Conservation (phyloP, 2,797 vertebrate species). For the Urocyon cinereoargenteus region DNA sequence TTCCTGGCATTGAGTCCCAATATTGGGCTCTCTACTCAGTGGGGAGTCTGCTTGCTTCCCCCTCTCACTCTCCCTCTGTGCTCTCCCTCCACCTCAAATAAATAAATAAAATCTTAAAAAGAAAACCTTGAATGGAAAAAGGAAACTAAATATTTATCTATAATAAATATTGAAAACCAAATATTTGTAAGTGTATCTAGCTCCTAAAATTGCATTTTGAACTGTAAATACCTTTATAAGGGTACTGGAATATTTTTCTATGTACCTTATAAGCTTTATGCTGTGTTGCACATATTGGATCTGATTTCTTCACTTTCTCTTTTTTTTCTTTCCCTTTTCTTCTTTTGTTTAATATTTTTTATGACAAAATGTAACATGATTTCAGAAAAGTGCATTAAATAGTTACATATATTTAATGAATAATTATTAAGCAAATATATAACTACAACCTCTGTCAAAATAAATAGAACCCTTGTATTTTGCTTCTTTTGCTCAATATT, state of each 20-base stretch:
- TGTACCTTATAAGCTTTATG: background rate
- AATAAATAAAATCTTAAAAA: no score
- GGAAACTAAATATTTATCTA: background rate
- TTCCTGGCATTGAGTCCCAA: no score
- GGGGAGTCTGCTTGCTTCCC: no score
- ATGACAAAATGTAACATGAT: background rate
- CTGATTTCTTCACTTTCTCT: background rate
- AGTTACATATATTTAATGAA: background rate
- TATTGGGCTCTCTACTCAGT: no score
- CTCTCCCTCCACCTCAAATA: no score
- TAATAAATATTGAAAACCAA: background rate
- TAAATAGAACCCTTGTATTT: background rate
- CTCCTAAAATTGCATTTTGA: background rate
- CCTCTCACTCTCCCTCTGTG: no score
- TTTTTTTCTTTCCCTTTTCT: background rate
- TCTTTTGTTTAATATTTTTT: background rate
- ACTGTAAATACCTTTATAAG: background rate
- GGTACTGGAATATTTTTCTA: background rate
- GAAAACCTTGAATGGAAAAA: background rate
- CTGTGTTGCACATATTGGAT: background rate
- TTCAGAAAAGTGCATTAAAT: background rate
- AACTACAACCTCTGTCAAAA: background rate
- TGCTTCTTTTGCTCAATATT: background rate
- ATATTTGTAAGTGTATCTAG: background rate
- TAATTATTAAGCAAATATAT: background rate